A percentile compares a stretch with the other conserved stretches of the same genome.
Conservation (phyloP, 2,113 vertebrate genomes). For the Dipodomys spectabilis region DNA sequence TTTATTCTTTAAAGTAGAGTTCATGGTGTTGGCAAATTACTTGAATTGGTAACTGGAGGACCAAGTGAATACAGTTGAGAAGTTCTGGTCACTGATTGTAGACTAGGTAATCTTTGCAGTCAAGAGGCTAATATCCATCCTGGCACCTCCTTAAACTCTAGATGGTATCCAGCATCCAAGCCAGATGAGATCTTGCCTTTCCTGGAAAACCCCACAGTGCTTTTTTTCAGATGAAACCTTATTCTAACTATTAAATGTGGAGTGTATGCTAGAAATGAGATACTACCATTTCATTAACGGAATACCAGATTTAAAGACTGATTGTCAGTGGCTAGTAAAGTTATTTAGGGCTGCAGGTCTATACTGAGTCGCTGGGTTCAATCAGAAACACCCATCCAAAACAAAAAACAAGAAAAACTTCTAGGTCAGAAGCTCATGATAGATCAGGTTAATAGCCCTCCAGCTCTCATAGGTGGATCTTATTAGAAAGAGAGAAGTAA, state of each 20-base stretch:
- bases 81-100: neutral
- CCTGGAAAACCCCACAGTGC: neutral
- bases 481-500: neutral
- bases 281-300: neutral
- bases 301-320: neutral
- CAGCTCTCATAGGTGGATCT: neutral
- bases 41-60: slow-evolving; percentile 32
- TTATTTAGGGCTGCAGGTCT: neutral
- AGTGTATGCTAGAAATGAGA: neutral
- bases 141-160: too few species aligned
- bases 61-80: neutral
- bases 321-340: neutral
- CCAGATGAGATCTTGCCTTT: neutral
- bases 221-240: neutral
- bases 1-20: slow-evolving; percentile 19
- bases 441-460: neutral
- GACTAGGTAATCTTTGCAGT: neutral
- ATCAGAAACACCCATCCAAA: neutral
- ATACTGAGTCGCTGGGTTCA: neutral
- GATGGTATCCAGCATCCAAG: neutral
- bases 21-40: slow-evolving; percentile 20
- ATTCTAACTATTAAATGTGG: slow-evolving; percentile 4
- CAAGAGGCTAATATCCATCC: neutral
- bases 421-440: neutral
- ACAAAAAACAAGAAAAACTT: neutral